These are phyloP conservation scores for Caenorhabditis sinica DNA, from an alignment of 2,888 invertebrate species.

Conservation along the genomic window DNA sequence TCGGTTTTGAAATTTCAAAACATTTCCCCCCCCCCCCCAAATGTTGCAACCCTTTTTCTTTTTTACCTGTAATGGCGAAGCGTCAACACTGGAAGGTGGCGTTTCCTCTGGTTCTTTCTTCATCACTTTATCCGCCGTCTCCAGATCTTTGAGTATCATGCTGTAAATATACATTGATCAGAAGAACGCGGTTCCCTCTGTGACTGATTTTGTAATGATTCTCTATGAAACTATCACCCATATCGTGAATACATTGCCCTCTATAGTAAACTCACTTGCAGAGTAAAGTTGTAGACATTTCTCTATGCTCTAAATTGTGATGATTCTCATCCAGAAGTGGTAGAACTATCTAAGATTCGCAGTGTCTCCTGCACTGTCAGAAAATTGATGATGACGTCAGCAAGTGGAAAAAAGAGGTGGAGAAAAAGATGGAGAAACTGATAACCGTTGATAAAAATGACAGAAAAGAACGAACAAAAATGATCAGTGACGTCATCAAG, in stretches of 20 bases:
- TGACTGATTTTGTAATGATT: not conserved
- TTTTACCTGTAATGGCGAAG: slow-evolving; percentile 70
- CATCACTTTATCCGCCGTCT: slow-evolving; percentile 81
- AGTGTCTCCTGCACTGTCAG: slow-evolving; percentile 21
- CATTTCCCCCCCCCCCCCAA: not conserved
- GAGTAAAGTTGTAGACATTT: slow-evolving; percentile 24
- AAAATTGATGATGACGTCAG: slow-evolving; percentile 25
- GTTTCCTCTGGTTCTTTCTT: slow-evolving; percentile 78
- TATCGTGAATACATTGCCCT: not conserved
- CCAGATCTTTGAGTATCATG: slow-evolving; percentile 83
- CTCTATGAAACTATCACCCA: slow-evolving; percentile 17
- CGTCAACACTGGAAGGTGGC: slow-evolving; percentile 74
- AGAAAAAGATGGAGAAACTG: slow-evolving; percentile 44
- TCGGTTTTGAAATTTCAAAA: not conserved
- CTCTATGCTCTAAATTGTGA: not conserved
- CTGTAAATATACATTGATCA: slow-evolving; percentile 68
- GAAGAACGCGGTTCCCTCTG: not conserved
- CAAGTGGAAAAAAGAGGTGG: slow-evolving; percentile 37
- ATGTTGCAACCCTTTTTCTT: not conserved
- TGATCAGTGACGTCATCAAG: slow-evolving; percentile 53
- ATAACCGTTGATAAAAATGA: slow-evolving; percentile 48
- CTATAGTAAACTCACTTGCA: slow-evolving; percentile 23
- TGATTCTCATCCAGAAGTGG: slow-evolving; percentile 27
- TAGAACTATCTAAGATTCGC: slow-evolving; percentile 9
- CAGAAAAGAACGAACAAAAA: slow-evolving; percentile 37